Conservation (phyloP, 2,113 vertebrate species). For the Epinephelus cyanopodus region DNA sequence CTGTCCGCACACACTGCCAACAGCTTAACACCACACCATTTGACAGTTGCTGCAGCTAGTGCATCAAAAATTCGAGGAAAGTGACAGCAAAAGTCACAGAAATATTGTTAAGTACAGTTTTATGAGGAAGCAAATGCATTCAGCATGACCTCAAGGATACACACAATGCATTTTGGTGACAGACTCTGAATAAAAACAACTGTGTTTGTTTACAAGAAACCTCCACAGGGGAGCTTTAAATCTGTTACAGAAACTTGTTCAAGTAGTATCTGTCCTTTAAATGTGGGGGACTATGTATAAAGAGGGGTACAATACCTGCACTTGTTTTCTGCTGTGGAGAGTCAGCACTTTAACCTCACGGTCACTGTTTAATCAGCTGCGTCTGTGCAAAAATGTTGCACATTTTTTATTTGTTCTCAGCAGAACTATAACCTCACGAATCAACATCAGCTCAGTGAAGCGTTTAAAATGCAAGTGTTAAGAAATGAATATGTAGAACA, state of each 20-base stretch:
- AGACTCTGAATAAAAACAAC: not conserved
- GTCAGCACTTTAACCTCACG: not conserved
- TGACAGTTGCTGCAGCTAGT: too few species aligned
- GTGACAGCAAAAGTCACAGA: too few species aligned
- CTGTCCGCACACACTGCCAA: too few species aligned
- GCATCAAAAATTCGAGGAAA: too few species aligned
- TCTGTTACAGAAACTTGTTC: not conserved
- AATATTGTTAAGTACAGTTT: too few species aligned
- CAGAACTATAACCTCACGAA: constrained; percentile 47
- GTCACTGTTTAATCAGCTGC: not conserved
- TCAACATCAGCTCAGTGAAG: constrained; percentile 59
- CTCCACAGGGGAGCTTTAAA: not conserved
- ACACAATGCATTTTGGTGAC: too few species aligned
- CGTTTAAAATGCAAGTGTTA: constrained; percentile 44
- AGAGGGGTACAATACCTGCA: too few species aligned
- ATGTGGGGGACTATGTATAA: not conserved
- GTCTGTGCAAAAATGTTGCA: not conserved
- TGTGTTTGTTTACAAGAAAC: not conserved
- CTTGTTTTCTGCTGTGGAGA: not conserved
- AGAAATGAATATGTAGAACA: constrained; percentile 59
- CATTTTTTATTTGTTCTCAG: constrained; percentile 30
- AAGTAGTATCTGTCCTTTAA: not conserved
- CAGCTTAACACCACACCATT: too few species aligned
- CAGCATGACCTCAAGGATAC: too few species aligned
- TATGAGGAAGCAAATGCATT: too few species aligned